A percentile compares a stretch with the other conserved stretches of the same genome.
These are phyloP conservation scores for Calyptommatus sinebrachiatus DNA, from an alignment of 2,113 vertebrate species.

Conservation along the genomic window DNA sequence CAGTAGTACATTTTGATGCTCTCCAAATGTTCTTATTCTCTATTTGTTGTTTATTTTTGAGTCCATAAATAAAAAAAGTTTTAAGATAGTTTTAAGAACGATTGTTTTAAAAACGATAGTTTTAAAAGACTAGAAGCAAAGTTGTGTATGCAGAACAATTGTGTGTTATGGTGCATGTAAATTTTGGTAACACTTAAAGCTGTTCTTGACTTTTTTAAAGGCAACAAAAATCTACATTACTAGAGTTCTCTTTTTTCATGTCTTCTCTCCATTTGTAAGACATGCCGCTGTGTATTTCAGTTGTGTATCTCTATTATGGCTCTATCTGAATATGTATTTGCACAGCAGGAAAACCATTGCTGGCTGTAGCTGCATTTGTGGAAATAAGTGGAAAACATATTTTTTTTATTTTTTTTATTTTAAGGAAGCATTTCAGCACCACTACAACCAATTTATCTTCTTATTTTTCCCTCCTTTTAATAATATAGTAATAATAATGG, in stretches of 20 bases:
- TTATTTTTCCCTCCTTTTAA: slow-evolving; percentile 41
- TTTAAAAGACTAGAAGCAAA: neutral
- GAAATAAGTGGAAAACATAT: slow-evolving; percentile 42
- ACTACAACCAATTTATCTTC: slow-evolving; percentile 70
- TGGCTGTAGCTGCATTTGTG: slow-evolving; percentile 53
- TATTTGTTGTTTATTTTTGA: too few species aligned
- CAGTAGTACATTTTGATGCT: too few species aligned
- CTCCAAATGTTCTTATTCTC: too few species aligned
- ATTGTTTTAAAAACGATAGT: too few species aligned
- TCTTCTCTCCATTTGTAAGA: slow-evolving; percentile 51
- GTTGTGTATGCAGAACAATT: too few species aligned
- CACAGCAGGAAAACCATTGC: slow-evolving; percentile 72
- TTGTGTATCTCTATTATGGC: slow-evolving; percentile 62
- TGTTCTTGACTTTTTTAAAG: neutral
- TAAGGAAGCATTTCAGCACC: slow-evolving; percentile 72
- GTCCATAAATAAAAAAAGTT: too few species aligned
- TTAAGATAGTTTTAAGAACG: too few species aligned
- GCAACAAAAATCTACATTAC: slow-evolving; percentile 39
- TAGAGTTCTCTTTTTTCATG: slow-evolving; percentile 15
- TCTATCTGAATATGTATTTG: slow-evolving; percentile 72
- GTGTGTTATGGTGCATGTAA: neutral
- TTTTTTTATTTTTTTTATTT: slow-evolving; percentile 36
- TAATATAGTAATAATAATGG: slow-evolving; percentile 29
- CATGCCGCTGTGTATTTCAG: slow-evolving; percentile 66
- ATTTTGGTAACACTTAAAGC: neutral